Conservation (phyloP, 2,888 invertebrate species). For the Agonopterix alstromeriana region DNA sequence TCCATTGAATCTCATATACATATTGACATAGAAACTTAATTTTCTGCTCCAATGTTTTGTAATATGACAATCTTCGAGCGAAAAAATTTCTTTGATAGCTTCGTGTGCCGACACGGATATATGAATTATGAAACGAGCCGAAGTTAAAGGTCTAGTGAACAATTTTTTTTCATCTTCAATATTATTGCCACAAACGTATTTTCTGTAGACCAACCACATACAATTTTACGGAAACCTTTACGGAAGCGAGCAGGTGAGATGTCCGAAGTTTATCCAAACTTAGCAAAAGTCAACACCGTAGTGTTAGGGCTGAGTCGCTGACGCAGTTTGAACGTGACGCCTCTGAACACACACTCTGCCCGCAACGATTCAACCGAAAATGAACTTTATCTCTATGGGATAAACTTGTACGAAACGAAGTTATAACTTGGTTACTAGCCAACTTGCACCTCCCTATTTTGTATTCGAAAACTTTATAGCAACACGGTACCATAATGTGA, state of each 20-base stretch:
- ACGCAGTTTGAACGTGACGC: conserved; percentile 29
- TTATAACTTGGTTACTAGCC: not conserved
- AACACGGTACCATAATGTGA: conserved; percentile 19
- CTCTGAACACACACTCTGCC: conserved; percentile 15
- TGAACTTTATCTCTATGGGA: conserved; percentile 17
- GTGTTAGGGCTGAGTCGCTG: conserved; percentile 26
- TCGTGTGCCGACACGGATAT: no score
- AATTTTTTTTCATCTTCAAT: no score
- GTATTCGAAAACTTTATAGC: conserved; percentile 30
- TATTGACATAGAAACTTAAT: conserved; percentile 50
- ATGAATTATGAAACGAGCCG: not conserved
- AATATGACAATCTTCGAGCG: conserved; percentile 8
- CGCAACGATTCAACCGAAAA: conserved; percentile 15
- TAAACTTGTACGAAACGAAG: not conserved
- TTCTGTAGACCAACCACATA: no score
- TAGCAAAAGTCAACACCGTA: conserved; percentile 37
- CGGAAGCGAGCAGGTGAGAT: conserved; percentile 22
- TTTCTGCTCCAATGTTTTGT: conserved; percentile 45
- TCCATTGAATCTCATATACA: conserved; percentile 30
- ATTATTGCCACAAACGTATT: no score
- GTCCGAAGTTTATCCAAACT: conserved; percentile 38
- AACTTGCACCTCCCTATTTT: conserved; percentile 17
- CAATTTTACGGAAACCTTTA: conserved; percentile 7
- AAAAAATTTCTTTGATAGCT: not conserved
- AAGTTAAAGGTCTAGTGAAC: no score